Percentiles rank a stretch among this genome's conserved stretches.
Conservation (phyloP, 2,113 vertebrate species). For the Talpa occidentalis region DNA sequence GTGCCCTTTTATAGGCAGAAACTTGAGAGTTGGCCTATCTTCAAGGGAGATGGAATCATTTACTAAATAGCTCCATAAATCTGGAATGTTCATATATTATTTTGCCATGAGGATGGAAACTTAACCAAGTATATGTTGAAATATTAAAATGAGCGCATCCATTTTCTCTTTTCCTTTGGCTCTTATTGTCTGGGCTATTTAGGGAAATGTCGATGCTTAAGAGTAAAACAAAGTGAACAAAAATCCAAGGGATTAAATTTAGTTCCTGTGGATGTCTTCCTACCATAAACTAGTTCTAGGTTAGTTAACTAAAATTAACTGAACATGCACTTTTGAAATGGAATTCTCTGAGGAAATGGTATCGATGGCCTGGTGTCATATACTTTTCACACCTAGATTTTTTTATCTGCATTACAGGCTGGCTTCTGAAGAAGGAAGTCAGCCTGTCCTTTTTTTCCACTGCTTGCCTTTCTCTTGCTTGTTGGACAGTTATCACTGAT, state of each 20-base stretch:
- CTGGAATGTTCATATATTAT: slow-evolving; percentile 32
- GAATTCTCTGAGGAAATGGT: slow-evolving; percentile 35
- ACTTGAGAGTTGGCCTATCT: slow-evolving; percentile 1
- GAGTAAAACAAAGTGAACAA: slow-evolving; percentile 66
- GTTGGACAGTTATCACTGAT: slow-evolving; percentile 15
- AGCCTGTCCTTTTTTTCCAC: neutral
- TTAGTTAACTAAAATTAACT: slow-evolving; percentile 72
- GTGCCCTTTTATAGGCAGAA: slow-evolving; percentile 49
- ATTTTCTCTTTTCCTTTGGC: slow-evolving; percentile 64
- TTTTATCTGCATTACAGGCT: neutral
- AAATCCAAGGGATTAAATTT: slow-evolving; percentile 72
- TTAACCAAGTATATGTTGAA: slow-evolving; percentile 63
- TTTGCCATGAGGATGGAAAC: slow-evolving; percentile 52
- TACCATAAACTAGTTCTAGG: slow-evolving; percentile 62
- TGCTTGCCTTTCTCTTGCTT: slow-evolving; percentile 45
- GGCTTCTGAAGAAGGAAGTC: slow-evolving; percentile 44
- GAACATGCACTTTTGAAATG: slow-evolving; percentile 51
- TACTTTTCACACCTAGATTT: slow-evolving; percentile 46
- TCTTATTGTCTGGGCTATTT: slow-evolving; percentile 69
- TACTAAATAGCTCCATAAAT: slow-evolving; percentile 50
- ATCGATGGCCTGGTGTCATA: slow-evolving; percentile 25
- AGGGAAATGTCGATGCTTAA: slow-evolving; percentile 62
- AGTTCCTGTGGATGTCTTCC: slow-evolving; percentile 62
- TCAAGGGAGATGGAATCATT: slow-evolving; percentile 37
- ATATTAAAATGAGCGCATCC: slow-evolving; percentile 67